Evolutionary conservation across 2,113 vertebrate species (phyloP), one percentile per base, ranked within the genome.

Genomic region (Archilochus colubris): DNA sequence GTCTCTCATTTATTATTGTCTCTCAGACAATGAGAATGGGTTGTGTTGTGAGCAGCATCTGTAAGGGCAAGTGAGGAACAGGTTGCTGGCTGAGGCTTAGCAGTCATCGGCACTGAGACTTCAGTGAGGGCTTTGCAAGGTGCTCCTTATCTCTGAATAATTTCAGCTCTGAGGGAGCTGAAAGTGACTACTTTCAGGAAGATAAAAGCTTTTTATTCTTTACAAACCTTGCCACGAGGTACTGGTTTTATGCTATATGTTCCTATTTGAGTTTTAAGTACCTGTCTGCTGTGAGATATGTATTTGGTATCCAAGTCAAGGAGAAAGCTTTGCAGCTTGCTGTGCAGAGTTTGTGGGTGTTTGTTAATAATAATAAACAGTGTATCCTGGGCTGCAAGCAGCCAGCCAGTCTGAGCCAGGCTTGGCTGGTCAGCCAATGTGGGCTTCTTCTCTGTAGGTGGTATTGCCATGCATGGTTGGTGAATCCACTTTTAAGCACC

Each of bases 61-160:
- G 28, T 33, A 28, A 79, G 57, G 68, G 62, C 0, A 2, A 62
- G 51, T 0, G 7, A 55, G 40, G 90, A 74, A 31, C 67, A 74
- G 75, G 61, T 86, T 66, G 85, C 43, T 57, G 2, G 6, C 44
- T 40, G 75, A 67, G 82, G 51, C 6, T 48, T 80, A 70, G 67
- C 55, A 58, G 67, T n/a, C 11, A 0, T 2, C 40, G 83, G 30
- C 58, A 62, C 59, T 18, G 55, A 55, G 73, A 20, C 61, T 19
- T 54, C 28, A 10, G 72, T 9, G 24, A 15, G 54, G 0, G 0
- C 25, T n/a, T 88, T 1, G 0, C 17, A 27, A 38, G 24, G 23
- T 38, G 12, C 64, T 57, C 72, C 54, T 83, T 77, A 28, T 46
- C 83, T 81, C 82, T n/a, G n/a, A n/a, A n/a, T n/a, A n/a, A n/a